phyloP scores from a whole-genome alignment of 2,797 vertebrate genomes.

The Fistularia commersonii region DNA sequence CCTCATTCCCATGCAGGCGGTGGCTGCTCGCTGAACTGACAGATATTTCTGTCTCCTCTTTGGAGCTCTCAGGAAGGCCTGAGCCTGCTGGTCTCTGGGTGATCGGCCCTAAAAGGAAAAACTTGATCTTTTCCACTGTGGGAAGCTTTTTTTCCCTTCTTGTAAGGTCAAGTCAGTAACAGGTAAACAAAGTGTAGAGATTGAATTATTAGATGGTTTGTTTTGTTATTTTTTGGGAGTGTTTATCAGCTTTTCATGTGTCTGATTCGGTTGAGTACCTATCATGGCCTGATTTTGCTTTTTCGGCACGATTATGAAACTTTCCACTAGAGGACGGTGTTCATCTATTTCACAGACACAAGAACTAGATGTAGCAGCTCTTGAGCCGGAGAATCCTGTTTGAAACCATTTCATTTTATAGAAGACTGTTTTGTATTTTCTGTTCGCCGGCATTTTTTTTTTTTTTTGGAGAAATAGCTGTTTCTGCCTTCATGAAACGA shows the following conservation, averaged over 20 bases:
- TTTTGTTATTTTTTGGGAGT: not conserved
- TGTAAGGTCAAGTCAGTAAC: not conserved
- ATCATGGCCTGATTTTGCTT: constrained; percentile 1
- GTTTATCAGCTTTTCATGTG: too few relatives aligned
- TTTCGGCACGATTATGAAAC: not conserved
- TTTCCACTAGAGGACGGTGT: constrained; percentile 60
- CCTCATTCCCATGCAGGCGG: constrained; percentile 54
- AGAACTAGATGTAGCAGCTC: constrained; percentile 4
- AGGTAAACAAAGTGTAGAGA: constrained; percentile 8
- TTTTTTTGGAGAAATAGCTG: not conserved
- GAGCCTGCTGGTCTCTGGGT: constrained; percentile 27
- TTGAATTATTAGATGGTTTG: constrained; percentile 9
- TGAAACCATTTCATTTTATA: too few relatives aligned
- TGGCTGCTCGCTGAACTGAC: constrained; percentile 46
- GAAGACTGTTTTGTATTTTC: not conserved
- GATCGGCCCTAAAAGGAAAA: constrained; percentile 36
- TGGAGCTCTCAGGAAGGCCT: constrained; percentile 19
- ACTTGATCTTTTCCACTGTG: not conserved
- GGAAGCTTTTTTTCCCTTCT: too few relatives aligned
- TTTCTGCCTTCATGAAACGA: not conserved
- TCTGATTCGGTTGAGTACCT: not conserved
- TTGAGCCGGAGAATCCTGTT: constrained; percentile 2
- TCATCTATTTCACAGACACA: constrained; percentile 12
- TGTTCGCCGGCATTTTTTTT: not conserved
- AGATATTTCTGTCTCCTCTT: constrained; percentile 53